These are phyloP conservation scores for Stictonetta naevosa DNA, from an alignment of 2,113 vertebrate genomes.

Conservation along the genomic window DNA sequence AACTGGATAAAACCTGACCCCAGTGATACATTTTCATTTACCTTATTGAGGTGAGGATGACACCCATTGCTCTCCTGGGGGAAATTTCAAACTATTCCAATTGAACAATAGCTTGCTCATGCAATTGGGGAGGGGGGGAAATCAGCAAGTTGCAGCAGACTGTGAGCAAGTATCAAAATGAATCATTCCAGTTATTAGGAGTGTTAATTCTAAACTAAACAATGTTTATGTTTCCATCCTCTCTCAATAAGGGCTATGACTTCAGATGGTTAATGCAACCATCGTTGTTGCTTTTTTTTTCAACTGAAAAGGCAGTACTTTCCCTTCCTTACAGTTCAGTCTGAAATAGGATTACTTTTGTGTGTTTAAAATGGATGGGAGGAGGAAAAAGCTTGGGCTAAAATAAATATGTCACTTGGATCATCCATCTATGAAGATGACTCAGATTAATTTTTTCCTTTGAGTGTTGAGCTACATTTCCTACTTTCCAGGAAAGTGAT, in stretches of 20 bases:
- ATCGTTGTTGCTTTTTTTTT: not conserved
- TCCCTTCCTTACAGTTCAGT: not conserved
- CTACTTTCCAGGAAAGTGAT: not conserved
- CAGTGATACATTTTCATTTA: not conserved
- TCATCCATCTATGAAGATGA: not conserved
- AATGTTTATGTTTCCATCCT: not conserved
- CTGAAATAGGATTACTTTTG: not conserved
- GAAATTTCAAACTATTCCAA: not conserved
- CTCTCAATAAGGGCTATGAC: not conserved
- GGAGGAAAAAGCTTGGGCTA: not conserved
- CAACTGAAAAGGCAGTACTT: not conserved
- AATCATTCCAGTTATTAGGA: not conserved
- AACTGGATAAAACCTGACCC: not conserved
- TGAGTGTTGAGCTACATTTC: not conserved
- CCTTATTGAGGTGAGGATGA: not conserved
- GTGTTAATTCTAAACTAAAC: not conserved
- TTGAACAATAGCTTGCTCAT: not conserved
- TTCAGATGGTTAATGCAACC: not conserved
- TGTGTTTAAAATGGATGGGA: not conserved
- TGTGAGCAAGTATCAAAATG: not conserved
- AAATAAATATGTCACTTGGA: constrained; percentile 32
- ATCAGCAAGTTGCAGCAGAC: not conserved
- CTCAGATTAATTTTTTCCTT: not conserved
- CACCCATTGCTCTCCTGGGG: not conserved
- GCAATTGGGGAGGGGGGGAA: not conserved